phyloP scores from a whole-genome alignment of 2,113 vertebrate genomes.

The Rhea americana region DNA sequence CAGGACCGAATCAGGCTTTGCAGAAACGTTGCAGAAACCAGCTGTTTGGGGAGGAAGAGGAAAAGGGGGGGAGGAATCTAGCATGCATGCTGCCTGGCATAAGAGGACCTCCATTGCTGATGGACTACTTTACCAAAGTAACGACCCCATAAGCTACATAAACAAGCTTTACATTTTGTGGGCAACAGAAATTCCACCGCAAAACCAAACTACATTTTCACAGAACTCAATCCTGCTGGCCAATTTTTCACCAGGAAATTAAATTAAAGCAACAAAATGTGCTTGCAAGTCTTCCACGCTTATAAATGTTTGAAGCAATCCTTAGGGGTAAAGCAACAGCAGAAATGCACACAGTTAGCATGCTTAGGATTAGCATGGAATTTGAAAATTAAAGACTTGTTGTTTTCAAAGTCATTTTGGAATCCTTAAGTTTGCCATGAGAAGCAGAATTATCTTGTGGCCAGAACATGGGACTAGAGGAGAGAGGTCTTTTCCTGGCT shows the following conservation, averaged over 20 bases:
- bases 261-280: slow-evolving; percentile 6
- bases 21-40: background rate
- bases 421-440: background rate
- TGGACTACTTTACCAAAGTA: background rate
- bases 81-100: background rate
- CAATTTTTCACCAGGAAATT: background rate
- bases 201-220: background rate
- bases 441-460: background rate
- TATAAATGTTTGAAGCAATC: background rate
- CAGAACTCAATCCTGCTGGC: background rate
- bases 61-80: background rate
- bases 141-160: background rate
- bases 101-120: background rate
- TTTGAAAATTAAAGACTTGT: background rate
- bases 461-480: background rate
- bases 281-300: background rate
- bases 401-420: background rate
- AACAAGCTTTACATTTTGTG: background rate
- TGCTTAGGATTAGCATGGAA: background rate
- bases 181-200: background rate
- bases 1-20: background rate
- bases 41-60: background rate
- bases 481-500: background rate
- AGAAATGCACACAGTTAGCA: background rate
- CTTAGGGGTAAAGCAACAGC: rapidly evolving